These are phyloP conservation scores for Protonemura montana DNA, from an alignment of 2,888 invertebrate genomes.

Conservation along the genomic window DNA sequence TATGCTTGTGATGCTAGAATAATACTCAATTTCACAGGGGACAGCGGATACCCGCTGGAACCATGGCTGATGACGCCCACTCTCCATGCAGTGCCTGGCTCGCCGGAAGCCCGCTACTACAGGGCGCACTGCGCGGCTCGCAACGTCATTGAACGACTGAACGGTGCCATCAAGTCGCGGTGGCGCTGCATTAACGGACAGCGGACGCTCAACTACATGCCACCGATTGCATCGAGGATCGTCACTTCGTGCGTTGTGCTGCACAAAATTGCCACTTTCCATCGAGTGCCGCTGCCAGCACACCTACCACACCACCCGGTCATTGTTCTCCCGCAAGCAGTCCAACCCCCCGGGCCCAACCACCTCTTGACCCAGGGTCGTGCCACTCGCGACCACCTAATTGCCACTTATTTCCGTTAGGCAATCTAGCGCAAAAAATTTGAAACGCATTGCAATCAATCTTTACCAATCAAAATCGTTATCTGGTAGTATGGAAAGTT, in stretches of 20 bases:
- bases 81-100: neutral
- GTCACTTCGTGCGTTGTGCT: neutral
- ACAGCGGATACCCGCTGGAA: neutral
- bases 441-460: too few relatives aligned
- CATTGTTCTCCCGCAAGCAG: neutral
- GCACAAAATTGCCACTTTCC: neutral
- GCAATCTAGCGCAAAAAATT: too few relatives aligned
- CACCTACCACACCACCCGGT: neutral
- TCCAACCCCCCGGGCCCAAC: neutral
- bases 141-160: neutral
- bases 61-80: neutral
- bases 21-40: neutral
- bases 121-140: neutral
- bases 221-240: neutral
- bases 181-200: neutral
- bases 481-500: too few relatives aligned
- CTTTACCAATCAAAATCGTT: too few relatives aligned
- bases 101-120: conserved; percentile 1
- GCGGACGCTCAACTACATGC: neutral
- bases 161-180: neutral
- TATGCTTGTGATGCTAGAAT: too few relatives aligned
- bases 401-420: too few relatives aligned
- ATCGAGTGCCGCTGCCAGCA: neutral
- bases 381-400: neutral
- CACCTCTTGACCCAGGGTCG: neutral